Conservation (phyloP, 2,797 vertebrate species). For the Eurystomus glaucurus region DNA sequence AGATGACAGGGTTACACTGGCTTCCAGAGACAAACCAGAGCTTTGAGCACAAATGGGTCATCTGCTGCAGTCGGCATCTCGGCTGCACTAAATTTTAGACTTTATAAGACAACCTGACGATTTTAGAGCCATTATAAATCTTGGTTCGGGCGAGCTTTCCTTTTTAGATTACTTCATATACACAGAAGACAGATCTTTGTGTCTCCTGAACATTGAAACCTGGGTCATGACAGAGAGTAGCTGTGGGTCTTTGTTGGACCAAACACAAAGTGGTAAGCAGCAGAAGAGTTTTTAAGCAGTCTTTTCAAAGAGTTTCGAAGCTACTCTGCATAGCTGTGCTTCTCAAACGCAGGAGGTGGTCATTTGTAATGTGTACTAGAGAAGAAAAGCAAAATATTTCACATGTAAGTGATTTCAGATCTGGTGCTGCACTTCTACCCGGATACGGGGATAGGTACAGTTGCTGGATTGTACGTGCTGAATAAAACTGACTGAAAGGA, state of each 20-base stretch:
- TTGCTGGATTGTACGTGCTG: neutral
- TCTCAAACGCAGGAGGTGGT: neutral
- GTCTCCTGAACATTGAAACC: neutral
- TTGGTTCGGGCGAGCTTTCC: neutral
- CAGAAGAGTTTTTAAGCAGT: neutral
- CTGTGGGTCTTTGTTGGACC: neutral
- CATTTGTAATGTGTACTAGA: neutral
- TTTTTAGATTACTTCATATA: neutral
- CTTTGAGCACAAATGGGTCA: neutral
- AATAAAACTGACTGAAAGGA: neutral
- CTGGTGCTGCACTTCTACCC: neutral
- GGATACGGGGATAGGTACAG: neutral
- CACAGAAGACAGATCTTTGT: neutral
- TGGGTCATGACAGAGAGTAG: neutral
- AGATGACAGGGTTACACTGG: neutral
- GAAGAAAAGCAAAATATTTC: neutral
- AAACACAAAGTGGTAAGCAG: neutral
- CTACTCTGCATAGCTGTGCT: neutral
- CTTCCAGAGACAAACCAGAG: conserved; percentile 29
- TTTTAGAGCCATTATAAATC: neutral
- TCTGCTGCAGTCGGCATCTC: neutral
- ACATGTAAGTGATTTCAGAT: neutral
- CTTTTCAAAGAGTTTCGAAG: neutral
- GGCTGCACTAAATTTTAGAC: conserved; percentile 3
- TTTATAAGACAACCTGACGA: neutral